Conservation (phyloP, 2,113 vertebrate species). For the Camelus bactrianus region DNA sequence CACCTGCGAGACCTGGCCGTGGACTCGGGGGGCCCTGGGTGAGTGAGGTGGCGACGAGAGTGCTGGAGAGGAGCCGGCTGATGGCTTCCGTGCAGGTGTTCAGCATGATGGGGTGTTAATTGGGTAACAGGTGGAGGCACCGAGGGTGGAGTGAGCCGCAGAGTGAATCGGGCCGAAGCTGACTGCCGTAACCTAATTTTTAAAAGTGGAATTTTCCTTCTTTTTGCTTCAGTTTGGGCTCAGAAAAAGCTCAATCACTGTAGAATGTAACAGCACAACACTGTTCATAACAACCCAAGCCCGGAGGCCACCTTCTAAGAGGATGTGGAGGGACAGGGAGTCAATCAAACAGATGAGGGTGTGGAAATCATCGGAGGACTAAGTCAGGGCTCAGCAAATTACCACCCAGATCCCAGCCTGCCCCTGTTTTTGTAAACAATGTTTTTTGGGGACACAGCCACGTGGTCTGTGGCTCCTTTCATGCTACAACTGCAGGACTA, state of each 20-base stretch:
- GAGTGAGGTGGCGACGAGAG: neutral
- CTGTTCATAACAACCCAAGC: neutral
- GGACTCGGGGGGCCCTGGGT: neutral
- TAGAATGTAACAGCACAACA: neutral
- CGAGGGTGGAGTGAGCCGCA: slow-evolving; percentile 24
- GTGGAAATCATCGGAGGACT: neutral
- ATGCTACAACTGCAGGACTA: neutral
- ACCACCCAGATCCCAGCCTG: neutral
- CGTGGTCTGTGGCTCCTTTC: neutral
- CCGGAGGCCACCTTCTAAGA: neutral
- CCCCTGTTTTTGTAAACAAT: neutral
- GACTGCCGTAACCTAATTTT: slow-evolving; percentile 66
- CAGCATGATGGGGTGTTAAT: slow-evolving; percentile 63
- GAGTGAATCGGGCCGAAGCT: neutral
- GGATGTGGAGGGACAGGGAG: neutral
- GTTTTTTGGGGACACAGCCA: neutral
- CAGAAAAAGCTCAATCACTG: neutral
- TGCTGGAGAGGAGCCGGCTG: neutral
- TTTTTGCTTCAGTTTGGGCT: neutral
- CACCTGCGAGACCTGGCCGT: neutral
- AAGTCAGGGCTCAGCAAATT: neutral
- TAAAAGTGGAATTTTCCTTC: slow-evolving; percentile 80
- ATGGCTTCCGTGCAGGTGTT: slow-evolving; percentile 70
- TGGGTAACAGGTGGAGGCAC: slow-evolving; percentile 75
- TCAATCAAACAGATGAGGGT: neutral